A percentile compares a stretch with the other conserved stretches of the same genome.
These are phyloP conservation scores for Peromyscus maniculatus DNA, from an alignment of 2,113 vertebrate genomes.

Conservation along the genomic window DNA sequence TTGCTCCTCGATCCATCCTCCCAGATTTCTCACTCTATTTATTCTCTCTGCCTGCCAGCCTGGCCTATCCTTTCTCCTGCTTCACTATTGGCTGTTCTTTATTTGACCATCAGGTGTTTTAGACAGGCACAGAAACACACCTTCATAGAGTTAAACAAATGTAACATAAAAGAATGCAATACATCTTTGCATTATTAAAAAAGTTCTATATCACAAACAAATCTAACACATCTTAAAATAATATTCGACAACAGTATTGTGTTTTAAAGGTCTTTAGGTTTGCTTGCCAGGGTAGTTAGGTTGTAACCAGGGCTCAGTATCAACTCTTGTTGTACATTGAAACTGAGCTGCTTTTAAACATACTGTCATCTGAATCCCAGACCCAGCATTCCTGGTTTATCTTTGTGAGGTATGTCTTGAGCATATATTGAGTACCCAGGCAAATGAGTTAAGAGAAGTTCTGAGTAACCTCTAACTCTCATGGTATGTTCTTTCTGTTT, in stretches of 20 bases:
- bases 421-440: neutral
- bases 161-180: too few species aligned
- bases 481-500: neutral
- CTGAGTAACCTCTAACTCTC: neutral
- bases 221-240: too few species aligned
- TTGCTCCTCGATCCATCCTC: too few species aligned
- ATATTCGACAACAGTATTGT: neutral
- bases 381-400: neutral
- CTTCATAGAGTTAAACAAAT: too few species aligned
- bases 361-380: neutral
- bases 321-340: neutral
- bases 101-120: too few species aligned
- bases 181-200: too few species aligned
- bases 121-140: too few species aligned
- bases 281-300: neutral
- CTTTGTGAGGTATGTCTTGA: neutral
- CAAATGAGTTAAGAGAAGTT: neutral
- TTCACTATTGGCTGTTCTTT: too few species aligned
- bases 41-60: too few species aligned
- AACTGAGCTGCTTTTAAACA: conserved; percentile 9
- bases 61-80: accelerated
- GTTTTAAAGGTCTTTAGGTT: neutral
- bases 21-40: too few species aligned
- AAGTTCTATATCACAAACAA: too few species aligned
- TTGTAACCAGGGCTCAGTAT: neutral